Evolutionary conservation across 2,113 vertebrate species (phyloP).

Genomic region (Petrocephalus zakoni): DNA sequence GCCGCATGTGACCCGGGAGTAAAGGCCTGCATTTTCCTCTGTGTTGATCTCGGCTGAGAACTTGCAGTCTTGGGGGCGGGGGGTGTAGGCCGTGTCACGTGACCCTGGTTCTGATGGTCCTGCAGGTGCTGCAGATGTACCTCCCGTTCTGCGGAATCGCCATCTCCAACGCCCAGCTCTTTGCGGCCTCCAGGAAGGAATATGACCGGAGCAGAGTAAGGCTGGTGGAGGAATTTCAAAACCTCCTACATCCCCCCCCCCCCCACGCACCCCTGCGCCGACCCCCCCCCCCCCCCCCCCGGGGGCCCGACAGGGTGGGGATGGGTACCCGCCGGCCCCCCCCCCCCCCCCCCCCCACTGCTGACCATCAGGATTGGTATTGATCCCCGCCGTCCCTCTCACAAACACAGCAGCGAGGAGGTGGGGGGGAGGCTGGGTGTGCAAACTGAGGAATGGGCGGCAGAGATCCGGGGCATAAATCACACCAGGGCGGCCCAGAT

Average conservation of each 20-base stretch:
- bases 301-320: too few species aligned
- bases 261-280: conserved; percentile 28
- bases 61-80: neutral
- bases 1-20: too few species aligned
- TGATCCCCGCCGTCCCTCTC: conserved; percentile 47
- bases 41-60: neutral
- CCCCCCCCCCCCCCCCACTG: conserved; percentile 31
- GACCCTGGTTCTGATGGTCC: conserved; percentile 26
- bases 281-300: conserved; percentile 22
- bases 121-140: conserved; percentile 97
- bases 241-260: neutral
- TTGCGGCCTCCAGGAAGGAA: conserved; percentile 94
- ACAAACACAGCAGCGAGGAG: conserved; percentile 43
- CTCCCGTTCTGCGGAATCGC: conserved; percentile 97
- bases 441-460: neutral
- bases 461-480: conserved; percentile 42
- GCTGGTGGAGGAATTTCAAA: neutral
- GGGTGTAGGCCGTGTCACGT: neutral
- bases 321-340: too few species aligned
- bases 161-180: conserved; percentile 94
- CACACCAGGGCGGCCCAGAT: conserved; percentile 39
- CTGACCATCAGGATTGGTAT: conserved; percentile 52
- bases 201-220: conserved; percentile 97
- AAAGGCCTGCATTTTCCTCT: neutral
- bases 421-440: neutral